These are phyloP conservation scores for Bembecia ichneumoniformis DNA, from an alignment of 2,888 invertebrate species.

Conservation along the genomic window DNA sequence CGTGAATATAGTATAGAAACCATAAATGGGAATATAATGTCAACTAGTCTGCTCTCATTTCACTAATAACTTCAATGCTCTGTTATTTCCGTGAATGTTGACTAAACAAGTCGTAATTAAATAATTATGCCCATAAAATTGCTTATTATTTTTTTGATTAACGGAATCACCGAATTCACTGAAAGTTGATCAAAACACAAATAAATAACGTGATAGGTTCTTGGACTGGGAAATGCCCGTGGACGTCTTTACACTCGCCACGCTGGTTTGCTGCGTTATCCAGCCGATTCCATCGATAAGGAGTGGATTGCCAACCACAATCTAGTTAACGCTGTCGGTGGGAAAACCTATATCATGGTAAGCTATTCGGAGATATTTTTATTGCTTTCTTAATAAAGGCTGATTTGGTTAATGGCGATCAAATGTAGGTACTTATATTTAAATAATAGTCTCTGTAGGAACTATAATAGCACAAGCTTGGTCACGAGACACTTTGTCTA, in stretches of 20 bases:
- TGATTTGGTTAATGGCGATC: no score
- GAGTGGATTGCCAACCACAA: slow-evolving; percentile 85
- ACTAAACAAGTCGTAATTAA: no score
- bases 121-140: no score
- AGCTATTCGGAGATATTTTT: neutral
- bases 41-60: no score
- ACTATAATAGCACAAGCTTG: neutral
- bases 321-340: slow-evolving; percentile 83
- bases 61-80: no score
- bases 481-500: no score
- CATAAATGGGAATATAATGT: no score
- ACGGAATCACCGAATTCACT: no score
- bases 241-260: slow-evolving; percentile 84
- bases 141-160: no score
- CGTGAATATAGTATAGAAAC: no score
- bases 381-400: neutral
- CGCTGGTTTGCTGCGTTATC: slow-evolving; percentile 82
- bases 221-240: slow-evolving; percentile 82
- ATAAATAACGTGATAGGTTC: slow-evolving; percentile 42
- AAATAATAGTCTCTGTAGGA: neutral
- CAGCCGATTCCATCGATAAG: slow-evolving; percentile 85
- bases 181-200: no score
- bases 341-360: slow-evolving; percentile 83
- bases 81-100: no score
- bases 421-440: neutral